Percentiles rank a stretch among this genome's conserved stretches.
Evolutionary conservation across 1,140 invertebrate species (phyloP).

Genomic region (Telenomus remus): DNA sequence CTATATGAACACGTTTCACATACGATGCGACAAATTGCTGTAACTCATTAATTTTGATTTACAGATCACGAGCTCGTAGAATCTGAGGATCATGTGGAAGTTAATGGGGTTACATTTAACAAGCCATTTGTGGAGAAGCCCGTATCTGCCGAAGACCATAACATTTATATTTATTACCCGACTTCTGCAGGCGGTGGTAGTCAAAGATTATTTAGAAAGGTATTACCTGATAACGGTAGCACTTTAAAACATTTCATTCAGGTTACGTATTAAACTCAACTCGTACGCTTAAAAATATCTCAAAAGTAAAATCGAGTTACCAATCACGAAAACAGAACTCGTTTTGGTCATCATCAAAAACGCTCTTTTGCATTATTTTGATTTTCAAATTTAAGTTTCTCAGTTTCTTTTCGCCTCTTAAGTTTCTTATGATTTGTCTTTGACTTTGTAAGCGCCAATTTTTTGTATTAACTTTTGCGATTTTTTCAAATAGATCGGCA

Average conservation of each 20-base stretch:
- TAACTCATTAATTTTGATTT: conserved; percentile 66
- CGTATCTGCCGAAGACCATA: conserved; percentile 98
- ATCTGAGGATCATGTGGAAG: conserved; percentile 98
- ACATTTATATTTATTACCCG: conserved; percentile 99
- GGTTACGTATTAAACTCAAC: conserved; percentile 6
- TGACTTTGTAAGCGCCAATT: background rate
- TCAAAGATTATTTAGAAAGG: conserved; percentile 97
- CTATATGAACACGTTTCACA: too few relatives aligned
- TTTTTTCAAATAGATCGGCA: conserved; percentile 86
- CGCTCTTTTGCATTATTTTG: too few relatives aligned
- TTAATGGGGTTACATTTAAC: conserved; percentile 97
- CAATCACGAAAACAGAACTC: too few relatives aligned
- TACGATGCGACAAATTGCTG: too few relatives aligned
- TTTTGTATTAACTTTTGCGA: background rate
- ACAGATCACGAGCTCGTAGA: conserved; percentile 94
- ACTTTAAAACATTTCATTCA: conserved; percentile 20
- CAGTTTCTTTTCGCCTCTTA: background rate
- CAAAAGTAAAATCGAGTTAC: too few relatives aligned
- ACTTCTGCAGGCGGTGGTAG: conserved; percentile 98
- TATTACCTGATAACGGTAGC: conserved; percentile 71
- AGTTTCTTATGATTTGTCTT: too few relatives aligned
- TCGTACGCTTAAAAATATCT: background rate
- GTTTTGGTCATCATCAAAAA: too few relatives aligned
- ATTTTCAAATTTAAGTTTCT: too few relatives aligned
- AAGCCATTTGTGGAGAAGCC: conserved; percentile 99